Base-by-base conservation (phyloP, 2,113 vertebrate species). In the Pipra filicauda region DNA sequence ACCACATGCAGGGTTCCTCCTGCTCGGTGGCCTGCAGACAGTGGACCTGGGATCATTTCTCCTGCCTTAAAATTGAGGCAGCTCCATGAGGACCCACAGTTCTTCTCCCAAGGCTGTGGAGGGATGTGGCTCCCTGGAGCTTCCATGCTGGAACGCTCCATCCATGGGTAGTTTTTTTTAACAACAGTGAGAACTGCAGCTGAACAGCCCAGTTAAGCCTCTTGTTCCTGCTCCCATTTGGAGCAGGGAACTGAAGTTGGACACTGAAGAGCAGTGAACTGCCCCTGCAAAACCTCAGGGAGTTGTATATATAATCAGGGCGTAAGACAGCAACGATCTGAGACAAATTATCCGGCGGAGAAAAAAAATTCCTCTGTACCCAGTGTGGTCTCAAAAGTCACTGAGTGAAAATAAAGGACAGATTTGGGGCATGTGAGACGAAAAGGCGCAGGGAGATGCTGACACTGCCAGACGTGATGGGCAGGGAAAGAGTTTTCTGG, bases 101-200 rank as follows among this genome's bases (percentile, higher is more conserved):
- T 13, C 23, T 10, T 54, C 22, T 55, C 2, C 0, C 26, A 54
- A 33, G 39, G 31, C 15, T 5, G 3, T 21, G 52, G 57, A 71
- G 37, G 23, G 22, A 14, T 0, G 3, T 16, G n/a, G 23, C 7
- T 64, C 35, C 33, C 64, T 22, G 61, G 22, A 41, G 23, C 30
- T 65, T 44, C 33, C 3, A 1, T 0, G 0, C 24, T n/a, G n/a
- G 58, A 67, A 83, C 2, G 1, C 31, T 85, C 51, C 17, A 15
- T 26, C 35, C 8, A 2, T 41, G 28, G 8, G 19, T 20, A 27
- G 17, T 9, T 15, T 44, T 54, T 51, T 51, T 74, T 33, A 71
- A 24, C 27, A 62, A 16, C 30, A 24, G 27, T 49, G 54, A 51
- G 39, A 76, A 24, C 4, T 2, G 3, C 70, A 79, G 52, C 44